Evolutionary conservation across 92 coral and sea anemone species (phyloP).

Genomic region (Parazoanthus swiftii): DNA sequence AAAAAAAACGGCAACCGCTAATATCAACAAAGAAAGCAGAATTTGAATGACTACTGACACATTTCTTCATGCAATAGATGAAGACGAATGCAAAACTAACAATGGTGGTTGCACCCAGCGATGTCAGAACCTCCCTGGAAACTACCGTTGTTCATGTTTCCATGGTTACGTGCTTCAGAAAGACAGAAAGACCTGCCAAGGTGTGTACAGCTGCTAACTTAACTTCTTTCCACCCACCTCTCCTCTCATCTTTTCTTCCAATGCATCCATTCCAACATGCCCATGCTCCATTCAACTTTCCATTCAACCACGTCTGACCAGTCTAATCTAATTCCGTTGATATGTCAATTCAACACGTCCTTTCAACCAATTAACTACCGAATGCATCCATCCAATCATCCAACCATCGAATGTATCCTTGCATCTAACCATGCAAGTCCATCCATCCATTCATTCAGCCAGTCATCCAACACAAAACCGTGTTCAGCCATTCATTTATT

Average conservation of each 20-base stretch:
- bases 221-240: background rate
- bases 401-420: background rate
- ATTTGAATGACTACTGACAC: background rate
- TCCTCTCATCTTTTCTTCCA: background rate
- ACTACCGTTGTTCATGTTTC: slow-evolving; percentile 82
- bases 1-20: too few species aligned
- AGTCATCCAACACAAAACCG: background rate
- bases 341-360: background rate
- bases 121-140: slow-evolving; percentile 81
- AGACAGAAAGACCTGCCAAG: slow-evolving; percentile 84
- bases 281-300: background rate
- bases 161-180: slow-evolving; percentile 67
- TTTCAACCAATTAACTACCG: background rate
- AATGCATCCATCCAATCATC: background rate
- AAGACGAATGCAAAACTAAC: slow-evolving; percentile 69
- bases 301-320: background rate
- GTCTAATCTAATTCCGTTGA: background rate
- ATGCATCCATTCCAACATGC: background rate
- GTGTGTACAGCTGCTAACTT: slow-evolving; percentile 32
- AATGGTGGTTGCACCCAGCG: slow-evolving; percentile 85
- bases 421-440: background rate
- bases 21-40: background rate
- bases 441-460: background rate
- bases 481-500: background rate
- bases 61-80: slow-evolving; percentile 49